Conservation (phyloP, 2,888 invertebrate genomes). For the Eurytoma californica region DNA sequence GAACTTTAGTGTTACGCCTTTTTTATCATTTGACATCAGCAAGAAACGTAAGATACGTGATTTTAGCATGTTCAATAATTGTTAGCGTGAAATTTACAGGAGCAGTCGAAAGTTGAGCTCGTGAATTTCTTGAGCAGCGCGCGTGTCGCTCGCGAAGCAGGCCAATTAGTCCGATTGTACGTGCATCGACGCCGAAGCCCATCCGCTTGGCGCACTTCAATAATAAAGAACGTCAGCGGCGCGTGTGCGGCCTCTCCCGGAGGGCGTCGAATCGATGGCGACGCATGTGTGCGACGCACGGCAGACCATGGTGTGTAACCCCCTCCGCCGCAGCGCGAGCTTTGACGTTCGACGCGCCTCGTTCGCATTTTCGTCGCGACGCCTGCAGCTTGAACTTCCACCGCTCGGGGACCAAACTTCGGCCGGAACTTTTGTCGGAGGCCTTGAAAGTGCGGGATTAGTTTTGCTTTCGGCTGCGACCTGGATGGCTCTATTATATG, state of each 20-base stretch:
- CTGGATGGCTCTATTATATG: no score
- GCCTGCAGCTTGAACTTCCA: not conserved
- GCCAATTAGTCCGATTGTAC: no score
- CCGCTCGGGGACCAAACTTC: not conserved
- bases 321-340: not conserved
- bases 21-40: no score
- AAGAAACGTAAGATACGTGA: no score
- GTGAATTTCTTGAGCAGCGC: no score
- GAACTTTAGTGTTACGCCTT: no score
- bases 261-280: conserved; percentile 11
- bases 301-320: not conserved
- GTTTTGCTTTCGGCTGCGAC: conserved; percentile 32
- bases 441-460: conserved; percentile 21
- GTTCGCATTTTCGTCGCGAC: no score
- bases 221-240: not conserved
- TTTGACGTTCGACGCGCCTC: not conserved
- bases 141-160: no score
- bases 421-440: not conserved
- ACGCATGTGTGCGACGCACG: not conserved
- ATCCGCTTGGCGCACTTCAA: no score
- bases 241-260: not conserved
- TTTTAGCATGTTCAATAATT: no score
- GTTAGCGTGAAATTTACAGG: no score
- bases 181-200: conserved; percentile 9
- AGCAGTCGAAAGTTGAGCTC: no score